Base-by-base conservation (phyloP, 2,113 vertebrate genomes). In the Acinonyx jubatus region DNA sequence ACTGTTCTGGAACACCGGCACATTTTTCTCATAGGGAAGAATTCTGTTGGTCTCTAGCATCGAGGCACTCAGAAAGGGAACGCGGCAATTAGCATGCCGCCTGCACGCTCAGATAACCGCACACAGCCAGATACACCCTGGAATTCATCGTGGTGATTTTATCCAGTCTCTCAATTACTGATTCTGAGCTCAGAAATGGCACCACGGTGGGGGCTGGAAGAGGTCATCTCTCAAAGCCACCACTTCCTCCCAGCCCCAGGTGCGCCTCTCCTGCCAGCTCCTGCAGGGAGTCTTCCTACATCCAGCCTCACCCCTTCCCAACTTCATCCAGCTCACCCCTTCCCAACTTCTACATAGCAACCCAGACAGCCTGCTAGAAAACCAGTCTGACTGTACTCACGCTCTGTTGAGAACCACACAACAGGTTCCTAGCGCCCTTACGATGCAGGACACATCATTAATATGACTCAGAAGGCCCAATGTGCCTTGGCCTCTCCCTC, bases 111-210 rank as follows among this genome's bases (percentile, higher is more conserved):
- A 63, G 91, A 69, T 66, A 89, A 16, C 69, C 65, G 68, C 95
- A 81, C 84, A 38, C 61, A 55, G 82, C 76, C 68, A 92, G 79
- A 94, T 23, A 31, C 48, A 65, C 61, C 63, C 86, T 76, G 86
- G 89, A 95, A 93, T 97, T 93, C 94, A 80, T 92, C 91, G 83
- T 73, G 52, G 79, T 81, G 87, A 95, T 92, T 92, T 95, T 50
- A 93, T 94, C 66, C 94, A 68, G n/a, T 96, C 89, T 92, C 41
- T n/a, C n/a, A 86, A 86, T 84, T 74, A 97, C 93, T 41, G 86
- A 92, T 57, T 94, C 94, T 78, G 83, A 92, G 45, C 92, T 97
- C 92, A 98, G 91, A 89, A 95, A 95, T 65, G 36, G 65, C 63
- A 89, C 91, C 48, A 18, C 23, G 36, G 45, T 45, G 61, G 71